Evolutionary conservation across 2,888 invertebrate genomes (phyloP).

Genomic region (Morpho helenor): DNA sequence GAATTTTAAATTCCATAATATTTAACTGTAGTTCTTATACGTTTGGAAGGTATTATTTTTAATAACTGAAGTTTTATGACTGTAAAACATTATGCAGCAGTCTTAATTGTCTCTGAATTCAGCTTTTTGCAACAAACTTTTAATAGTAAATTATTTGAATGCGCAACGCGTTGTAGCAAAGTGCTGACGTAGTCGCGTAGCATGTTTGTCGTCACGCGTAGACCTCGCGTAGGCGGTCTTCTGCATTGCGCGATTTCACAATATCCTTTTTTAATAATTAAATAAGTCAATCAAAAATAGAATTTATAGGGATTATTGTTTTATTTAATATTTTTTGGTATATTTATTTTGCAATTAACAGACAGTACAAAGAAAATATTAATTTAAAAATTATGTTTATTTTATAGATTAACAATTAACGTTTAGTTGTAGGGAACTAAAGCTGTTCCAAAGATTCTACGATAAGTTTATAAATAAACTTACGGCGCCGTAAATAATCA

Average conservation of each 20-base stretch:
- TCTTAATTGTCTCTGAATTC: not conserved
- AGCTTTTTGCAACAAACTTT: not conserved
- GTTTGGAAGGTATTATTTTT: no score
- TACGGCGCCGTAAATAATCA: conserved; percentile 40
- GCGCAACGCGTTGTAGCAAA: conserved; percentile 41
- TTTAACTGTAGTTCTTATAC: no score
- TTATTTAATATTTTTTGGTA: not conserved
- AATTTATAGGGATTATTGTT: not conserved
- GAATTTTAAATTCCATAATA: no score
- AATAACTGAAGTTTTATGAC: no score
- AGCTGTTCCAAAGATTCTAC: not conserved
- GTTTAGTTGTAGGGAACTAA: not conserved
- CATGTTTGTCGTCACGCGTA: conserved; percentile 30
- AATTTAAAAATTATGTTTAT: no score
- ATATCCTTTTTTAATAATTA: conserved; percentile 10
- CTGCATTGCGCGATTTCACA: conserved; percentile 25
- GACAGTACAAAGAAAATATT: no score
- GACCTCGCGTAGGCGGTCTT: conserved; percentile 26
- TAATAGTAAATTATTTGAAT: conserved; percentile 8
- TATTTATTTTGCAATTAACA: not conserved
- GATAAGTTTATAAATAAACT: conserved; percentile 12
- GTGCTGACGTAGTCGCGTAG: conserved; percentile 38
- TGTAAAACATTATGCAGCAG: no score
- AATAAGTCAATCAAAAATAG: not conserved
- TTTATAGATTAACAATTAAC: no score